Base-by-base conservation (phyloP, 2,113 vertebrate species). In the Hyla sarda region DNA sequence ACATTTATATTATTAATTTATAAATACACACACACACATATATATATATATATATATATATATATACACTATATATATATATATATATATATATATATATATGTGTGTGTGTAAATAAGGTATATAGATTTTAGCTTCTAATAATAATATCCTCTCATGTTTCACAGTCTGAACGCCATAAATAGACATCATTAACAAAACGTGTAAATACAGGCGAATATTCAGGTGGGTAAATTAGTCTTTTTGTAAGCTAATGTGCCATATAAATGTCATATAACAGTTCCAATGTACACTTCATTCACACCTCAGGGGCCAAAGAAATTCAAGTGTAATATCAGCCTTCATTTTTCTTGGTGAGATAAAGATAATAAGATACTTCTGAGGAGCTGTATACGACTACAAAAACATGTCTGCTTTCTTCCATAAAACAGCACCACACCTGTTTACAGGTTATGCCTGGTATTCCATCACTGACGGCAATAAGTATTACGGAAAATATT, bases 121-220 rank as follows among this genome's bases (percentile, higher is more conserved):
- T 52, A 30, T 17, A 0, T 10, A 34, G 32, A 34, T 52, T 32
- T 32, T 23, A 28, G 41, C 25, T 76, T 52, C 17, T 30, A 17
- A 75, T 50, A 32, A 34, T 34, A 37, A 69, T 69, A 32, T 34
- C 16, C 50, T 47, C 11, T 16, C 17, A 28, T 76, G 74, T 52
- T 47, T 76, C 74, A 76, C 47, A 28, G 19, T 76, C 47, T 52
- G 28, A 52, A 30, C 19, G 28, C 25, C 21, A 76, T 52, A 76
- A 76, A 76, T 76, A 76, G 47, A 52, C 47, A 11, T 52, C n/a
- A 52, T 76, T 52, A 52, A 30, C 52, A 73, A 74, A 52, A 75
- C 13, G 73, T 75, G 73, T 75, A 76, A 76, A 76, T 30, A 76
- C 74, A 52, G 52, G 11, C 3, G 25, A 76, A 76, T 52, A 52